Conservation (phyloP, 37 sponge, comb jelly and placozoan genomes). For the Chondrilla cf. caribensis region DNA sequence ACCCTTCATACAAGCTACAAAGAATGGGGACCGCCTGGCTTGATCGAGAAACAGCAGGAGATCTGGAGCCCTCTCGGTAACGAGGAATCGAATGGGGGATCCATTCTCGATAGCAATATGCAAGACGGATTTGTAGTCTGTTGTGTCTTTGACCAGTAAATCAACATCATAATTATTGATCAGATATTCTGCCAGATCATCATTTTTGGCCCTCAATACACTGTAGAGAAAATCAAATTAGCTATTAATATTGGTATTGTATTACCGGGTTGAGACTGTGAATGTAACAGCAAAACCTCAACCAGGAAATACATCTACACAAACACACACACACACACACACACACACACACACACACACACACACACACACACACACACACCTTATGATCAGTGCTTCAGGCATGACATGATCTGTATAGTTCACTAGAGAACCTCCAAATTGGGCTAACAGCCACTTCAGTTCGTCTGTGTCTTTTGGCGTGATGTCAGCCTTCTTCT, state of each 20-base stretch:
- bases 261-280: too few species aligned
- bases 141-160: constrained; percentile 27
- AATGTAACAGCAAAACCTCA: not conserved
- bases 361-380: constrained; percentile 18
- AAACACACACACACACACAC: constrained; percentile 14
- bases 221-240: constrained; percentile 18
- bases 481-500: not conserved
- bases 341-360: constrained; percentile 22
- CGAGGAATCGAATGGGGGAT: constrained; percentile 45
- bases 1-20: constrained; percentile 49
- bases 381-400: not conserved
- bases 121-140: constrained; percentile 36
- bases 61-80: constrained; percentile 35
- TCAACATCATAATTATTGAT: constrained; percentile 31
- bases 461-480: not conserved
- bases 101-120: constrained; percentile 58
- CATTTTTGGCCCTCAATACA: constrained; percentile 47
- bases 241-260: not conserved
- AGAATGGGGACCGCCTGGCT: constrained; percentile 38
- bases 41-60: constrained; percentile 40
- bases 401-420: not conserved
- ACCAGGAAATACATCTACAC: not conserved
- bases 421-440: constrained; percentile 2
- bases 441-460: not conserved
- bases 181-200: constrained; percentile 23